Evolutionary conservation across 2,797 vertebrate species (phyloP), one percentile per base, ranked within the genome.

Genomic region (Artibeus jamaicensis): DNA sequence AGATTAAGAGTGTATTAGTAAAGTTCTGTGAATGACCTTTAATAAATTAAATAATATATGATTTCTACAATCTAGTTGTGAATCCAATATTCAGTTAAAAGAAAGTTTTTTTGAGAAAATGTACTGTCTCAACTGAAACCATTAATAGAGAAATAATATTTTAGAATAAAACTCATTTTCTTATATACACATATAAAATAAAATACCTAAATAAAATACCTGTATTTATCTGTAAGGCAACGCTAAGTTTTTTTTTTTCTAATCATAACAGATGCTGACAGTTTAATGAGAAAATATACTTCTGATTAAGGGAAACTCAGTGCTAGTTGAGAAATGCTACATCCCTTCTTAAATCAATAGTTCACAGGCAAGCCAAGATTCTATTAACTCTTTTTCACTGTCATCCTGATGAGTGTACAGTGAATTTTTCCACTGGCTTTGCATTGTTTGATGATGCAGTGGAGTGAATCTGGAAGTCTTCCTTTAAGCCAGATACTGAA

Each of bases 81-180:
- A 62, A 62, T 62, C 59, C 29, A 62, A 32, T 62, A 32, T 62
- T 26, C 29, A 32, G 29, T 32, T 6, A 62, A 15, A 77, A 94
- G 44, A 89, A 22, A 12, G 7, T 32, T 88, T 14, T 42, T 70
- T 9, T 78, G 65, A 74, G 18, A 94, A 89, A 89, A 91, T 59
- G 2, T 42, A 50, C 70, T 22, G 73, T 8, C 21, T 5, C 1
- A 77, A 76, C 76, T 77, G 14, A 96, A 88, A 44, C 6, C 19
- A 62, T 37, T 84, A 84, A 81, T 3, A 26, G 24, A 86, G 21
- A 91, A 59, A 93, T 71, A 42, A 86, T 19, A 34, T 73, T 94
- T 94, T 12, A 71, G 68, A 84, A 92, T 18, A 95, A 86, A 59
- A 77, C 5, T 68, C 22, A 42, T 68, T 93, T 86, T 92, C 46